phyloP scores from a whole-genome alignment of 2,797 vertebrate genomes.

The Poeciliopsis infans region DNA sequence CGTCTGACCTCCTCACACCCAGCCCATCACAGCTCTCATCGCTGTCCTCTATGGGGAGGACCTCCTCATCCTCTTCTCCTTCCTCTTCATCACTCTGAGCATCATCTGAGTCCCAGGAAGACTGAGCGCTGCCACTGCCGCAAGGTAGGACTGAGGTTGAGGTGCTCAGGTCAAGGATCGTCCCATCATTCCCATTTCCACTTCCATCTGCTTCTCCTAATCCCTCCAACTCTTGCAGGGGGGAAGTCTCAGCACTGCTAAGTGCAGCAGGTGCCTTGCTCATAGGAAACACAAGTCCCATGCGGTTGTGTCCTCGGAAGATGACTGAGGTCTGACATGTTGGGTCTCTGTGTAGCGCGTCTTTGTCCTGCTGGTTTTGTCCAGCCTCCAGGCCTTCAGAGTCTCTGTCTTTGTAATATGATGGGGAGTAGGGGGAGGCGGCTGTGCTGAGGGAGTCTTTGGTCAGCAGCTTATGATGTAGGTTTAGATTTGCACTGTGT shows the following conservation, averaged over 20 bases:
- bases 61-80: constrained; percentile 78
- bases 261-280: constrained; percentile 80
- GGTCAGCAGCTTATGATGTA: constrained; percentile 94
- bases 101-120: constrained; percentile 94
- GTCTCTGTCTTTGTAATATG: constrained; percentile 85
- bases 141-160: constrained; percentile 82
- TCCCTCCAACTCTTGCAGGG: constrained; percentile 42
- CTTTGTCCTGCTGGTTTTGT: constrained; percentile 74
- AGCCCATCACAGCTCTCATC: constrained; percentile 89
- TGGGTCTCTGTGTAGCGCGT: constrained; percentile 57
- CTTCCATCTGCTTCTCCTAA: constrained; percentile 46
- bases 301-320: constrained; percentile 89
- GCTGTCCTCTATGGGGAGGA: constrained; percentile 85
- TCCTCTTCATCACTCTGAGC: constrained; percentile 86
- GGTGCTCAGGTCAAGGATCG: constrained; percentile 92
- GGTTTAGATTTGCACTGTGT: constrained; percentile 94
- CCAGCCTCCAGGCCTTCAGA: constrained; percentile 70
- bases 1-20: constrained; percentile 55
- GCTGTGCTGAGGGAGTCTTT: constrained; percentile 85
- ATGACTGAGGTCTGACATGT: constrained; percentile 89
- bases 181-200: constrained; percentile 81
- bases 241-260: constrained; percentile 65
- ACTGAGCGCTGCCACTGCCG: constrained; percentile 83
- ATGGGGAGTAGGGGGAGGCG: constrained; percentile 77
- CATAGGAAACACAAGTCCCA: constrained; percentile 90